phyloP scores from a whole-genome alignment of 2,113 vertebrate species.

The Ciconia stormi region DNA sequence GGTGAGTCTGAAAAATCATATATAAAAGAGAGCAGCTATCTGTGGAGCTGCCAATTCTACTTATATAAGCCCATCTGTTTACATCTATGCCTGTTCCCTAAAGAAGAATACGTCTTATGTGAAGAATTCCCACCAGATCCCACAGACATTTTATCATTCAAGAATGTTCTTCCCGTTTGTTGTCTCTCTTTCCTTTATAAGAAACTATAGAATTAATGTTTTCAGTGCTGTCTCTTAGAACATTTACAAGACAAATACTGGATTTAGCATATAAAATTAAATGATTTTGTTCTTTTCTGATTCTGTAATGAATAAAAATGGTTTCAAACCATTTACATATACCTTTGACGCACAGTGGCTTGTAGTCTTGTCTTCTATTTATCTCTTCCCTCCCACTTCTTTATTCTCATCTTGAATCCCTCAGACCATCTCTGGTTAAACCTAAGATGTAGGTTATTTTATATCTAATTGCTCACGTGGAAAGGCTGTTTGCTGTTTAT shows the following conservation, averaged over 20 bases:
- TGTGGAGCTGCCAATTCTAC: conserved; percentile 49
- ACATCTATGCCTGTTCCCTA: conserved; percentile 12
- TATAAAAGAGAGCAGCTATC: conserved; percentile 45
- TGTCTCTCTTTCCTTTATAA: not conserved
- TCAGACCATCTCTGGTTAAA: not conserved
- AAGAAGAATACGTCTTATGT: conserved; percentile 24
- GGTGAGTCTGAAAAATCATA: conserved; percentile 17
- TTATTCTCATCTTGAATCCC: not conserved
- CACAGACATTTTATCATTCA: conserved; percentile 6
- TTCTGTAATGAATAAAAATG: not conserved
- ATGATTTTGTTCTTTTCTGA: not conserved
- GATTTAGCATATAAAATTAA: not conserved
- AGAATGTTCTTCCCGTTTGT: not conserved
- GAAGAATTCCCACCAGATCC: conserved; percentile 23
- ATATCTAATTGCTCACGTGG: not conserved
- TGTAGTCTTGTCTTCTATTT: not conserved
- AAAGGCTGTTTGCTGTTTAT: not conserved
- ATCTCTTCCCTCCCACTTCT: not conserved
- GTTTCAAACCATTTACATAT: not conserved
- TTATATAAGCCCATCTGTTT: conserved; percentile 67
- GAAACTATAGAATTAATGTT: conserved; percentile 1
- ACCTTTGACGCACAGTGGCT: not conserved
- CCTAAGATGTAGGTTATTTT: not conserved
- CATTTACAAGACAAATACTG: not conserved
- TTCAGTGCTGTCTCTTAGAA: not conserved